Base-by-base conservation (phyloP, 2,888 invertebrate species). In the Panorpa germanica region DNA sequence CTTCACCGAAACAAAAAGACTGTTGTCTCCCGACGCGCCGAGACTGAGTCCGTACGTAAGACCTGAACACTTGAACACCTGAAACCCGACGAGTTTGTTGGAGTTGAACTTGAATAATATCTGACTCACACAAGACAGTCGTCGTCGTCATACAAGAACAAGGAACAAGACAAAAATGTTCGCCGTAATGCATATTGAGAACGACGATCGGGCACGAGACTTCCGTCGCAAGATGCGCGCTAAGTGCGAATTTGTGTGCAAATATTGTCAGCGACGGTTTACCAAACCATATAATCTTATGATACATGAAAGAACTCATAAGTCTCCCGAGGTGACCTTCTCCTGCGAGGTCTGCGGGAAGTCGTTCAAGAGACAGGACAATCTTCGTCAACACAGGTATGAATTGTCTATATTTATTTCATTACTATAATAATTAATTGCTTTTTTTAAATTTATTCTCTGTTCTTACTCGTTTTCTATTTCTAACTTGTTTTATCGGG, bases 221-320 rank as follows among this genome's bases (percentile, higher is more conserved):
- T 78, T 78, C 64, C 70, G 78, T 60, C 73, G 78, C 61, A 78
- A 78, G 63, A 77, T 80, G 75, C 69, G 83, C 53, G 73, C 81
- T 49, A 90, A 91, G 66, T 91, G 91, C 65, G 91, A 95, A 63
- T 95, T 88, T 61, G 86, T 95, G 54, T 96, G 95, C 73, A 86
- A 86, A 59, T 95, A 82, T 64, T 96, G 95, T 65, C 83, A 83
- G 57, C 72, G 95, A 50, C 75, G 91, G 56, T 96, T 96, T 67
- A 93, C 90, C 51, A 96, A 96, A 64, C 82, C 86, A 43, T 96
- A 96, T 67, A 96, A 96, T 62, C 69, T 96, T 54, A 76, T 95
- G 70, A 95, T 96, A 48, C 95, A 96, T 67, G 95, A 95, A 58
- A 70, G 93, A 56, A 93, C 91, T 46, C 95, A 96, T 66, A 90